Conservation (phyloP, 2,113 vertebrate species). For the Odocoileus virginianus region DNA sequence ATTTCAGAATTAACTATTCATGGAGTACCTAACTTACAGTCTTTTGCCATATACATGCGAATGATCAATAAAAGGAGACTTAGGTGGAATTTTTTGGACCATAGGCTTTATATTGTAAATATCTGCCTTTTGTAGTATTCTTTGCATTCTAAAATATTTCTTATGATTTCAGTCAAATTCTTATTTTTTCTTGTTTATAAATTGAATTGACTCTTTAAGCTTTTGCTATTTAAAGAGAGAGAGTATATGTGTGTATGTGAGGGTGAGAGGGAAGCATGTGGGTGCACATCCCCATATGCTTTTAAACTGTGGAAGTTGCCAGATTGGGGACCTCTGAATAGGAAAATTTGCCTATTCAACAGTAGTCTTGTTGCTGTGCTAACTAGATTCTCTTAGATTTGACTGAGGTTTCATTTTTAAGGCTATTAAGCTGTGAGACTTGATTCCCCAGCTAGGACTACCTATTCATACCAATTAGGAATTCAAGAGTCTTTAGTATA, state of each 20-base stretch:
- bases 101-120: not conserved
- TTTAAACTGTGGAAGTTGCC: not conserved
- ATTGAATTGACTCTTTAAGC: not conserved
- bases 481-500: not conserved
- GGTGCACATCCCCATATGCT: not conserved
- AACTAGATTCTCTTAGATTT: not conserved
- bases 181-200: conserved; percentile 8
- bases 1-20: conserved; percentile 16
- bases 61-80: not conserved
- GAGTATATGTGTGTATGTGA: not conserved
- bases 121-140: not conserved
- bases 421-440: not conserved
- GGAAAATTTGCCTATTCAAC: not conserved
- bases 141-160: not conserved
- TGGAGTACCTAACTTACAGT: not conserved
- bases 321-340: not conserved
- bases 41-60: not conserved
- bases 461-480: not conserved
- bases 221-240: not conserved
- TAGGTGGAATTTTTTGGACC: not conserved
- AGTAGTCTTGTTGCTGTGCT: not conserved
- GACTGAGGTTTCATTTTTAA: not conserved
- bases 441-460: not conserved
- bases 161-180: not conserved
- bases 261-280: not conserved